phyloP scores from a whole-genome alignment of 2,888 invertebrate genomes.

The Scelioninae gen. 1 region DNA sequence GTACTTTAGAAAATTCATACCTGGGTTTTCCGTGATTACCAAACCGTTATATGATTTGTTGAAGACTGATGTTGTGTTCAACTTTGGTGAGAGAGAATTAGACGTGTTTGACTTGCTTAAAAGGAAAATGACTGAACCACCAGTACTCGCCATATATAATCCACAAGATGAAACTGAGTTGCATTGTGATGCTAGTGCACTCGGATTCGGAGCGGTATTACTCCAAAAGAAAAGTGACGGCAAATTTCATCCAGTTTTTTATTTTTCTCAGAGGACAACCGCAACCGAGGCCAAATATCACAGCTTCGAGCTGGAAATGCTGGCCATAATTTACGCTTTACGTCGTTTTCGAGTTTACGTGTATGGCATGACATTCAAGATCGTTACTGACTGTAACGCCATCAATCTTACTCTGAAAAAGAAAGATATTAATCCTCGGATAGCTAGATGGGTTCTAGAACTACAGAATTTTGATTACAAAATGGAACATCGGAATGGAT shows the following conservation, averaged over 20 bases:
- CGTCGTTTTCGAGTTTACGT: constrained; percentile 25
- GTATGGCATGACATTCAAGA: constrained; percentile 5
- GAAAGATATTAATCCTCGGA: constrained; percentile 20
- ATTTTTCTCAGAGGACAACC: constrained; percentile 21
- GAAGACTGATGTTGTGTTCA: not conserved
- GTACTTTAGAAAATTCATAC: constrained; percentile 34
- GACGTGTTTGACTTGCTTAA: constrained; percentile 12
- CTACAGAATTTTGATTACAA: constrained; percentile 1
- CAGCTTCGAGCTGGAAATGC: constrained; percentile 41
- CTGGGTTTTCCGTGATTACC: constrained; percentile 12
- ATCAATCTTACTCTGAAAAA: not conserved
- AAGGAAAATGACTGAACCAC: not conserved
- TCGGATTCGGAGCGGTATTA: constrained; percentile 10
- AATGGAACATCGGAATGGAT: constrained; percentile 4
- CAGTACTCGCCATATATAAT: constrained; percentile 13
- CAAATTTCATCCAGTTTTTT: constrained; percentile 25
- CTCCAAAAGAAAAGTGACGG: constrained; percentile 6
- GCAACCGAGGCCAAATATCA: constrained; percentile 20
- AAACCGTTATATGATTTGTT: constrained; percentile 27
- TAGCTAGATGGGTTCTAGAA: constrained; percentile 24
- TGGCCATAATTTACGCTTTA: constrained; percentile 22
- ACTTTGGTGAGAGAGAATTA: constrained; percentile 15
- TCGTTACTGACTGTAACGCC: constrained; percentile 25
- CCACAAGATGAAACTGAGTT: constrained; percentile 21
- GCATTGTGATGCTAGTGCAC: constrained; percentile 18